phyloP scores from a whole-genome alignment of 2,888 invertebrate species.

The Cyclophora punctaria region DNA sequence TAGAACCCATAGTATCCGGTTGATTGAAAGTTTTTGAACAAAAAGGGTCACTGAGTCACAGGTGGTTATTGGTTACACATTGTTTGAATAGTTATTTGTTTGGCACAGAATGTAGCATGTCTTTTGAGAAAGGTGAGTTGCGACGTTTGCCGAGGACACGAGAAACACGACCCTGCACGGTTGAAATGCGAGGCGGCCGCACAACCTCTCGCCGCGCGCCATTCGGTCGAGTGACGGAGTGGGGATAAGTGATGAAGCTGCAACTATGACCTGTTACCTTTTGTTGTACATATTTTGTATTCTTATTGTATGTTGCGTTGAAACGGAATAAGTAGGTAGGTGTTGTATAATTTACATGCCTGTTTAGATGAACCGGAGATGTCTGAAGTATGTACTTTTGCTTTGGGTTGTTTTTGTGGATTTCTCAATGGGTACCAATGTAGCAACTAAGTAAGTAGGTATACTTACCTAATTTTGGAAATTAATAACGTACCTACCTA shows the following conservation, averaged over 20 bases:
- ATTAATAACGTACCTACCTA: too few relatives aligned
- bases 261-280: constrained; percentile 51
- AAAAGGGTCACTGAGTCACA: constrained; percentile 27
- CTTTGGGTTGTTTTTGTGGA: too few relatives aligned
- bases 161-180: constrained; percentile 52
- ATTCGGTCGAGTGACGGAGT: constrained; percentile 48
- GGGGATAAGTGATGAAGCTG: constrained; percentile 61
- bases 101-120: constrained; percentile 42
- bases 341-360: background rate
- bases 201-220: constrained; percentile 62
- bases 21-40: constrained; percentile 35
- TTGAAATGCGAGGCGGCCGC: constrained; percentile 35
- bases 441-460: too few relatives aligned
- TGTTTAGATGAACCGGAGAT: background rate
- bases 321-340: too few relatives aligned
- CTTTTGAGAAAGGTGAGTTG: constrained; percentile 38
- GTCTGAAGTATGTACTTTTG: too few relatives aligned
- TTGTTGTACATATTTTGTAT: constrained; percentile 9
- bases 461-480: too few relatives aligned
- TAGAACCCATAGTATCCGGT: constrained; percentile 84
- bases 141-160: constrained; percentile 42
- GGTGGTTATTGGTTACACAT: constrained; percentile 38
- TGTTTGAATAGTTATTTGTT: constrained; percentile 26
- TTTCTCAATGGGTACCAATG: too few relatives aligned
- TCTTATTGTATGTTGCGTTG: constrained; percentile 1